Conservation (phyloP, 2,113 vertebrate genomes). For the Platichthys stellatus region DNA sequence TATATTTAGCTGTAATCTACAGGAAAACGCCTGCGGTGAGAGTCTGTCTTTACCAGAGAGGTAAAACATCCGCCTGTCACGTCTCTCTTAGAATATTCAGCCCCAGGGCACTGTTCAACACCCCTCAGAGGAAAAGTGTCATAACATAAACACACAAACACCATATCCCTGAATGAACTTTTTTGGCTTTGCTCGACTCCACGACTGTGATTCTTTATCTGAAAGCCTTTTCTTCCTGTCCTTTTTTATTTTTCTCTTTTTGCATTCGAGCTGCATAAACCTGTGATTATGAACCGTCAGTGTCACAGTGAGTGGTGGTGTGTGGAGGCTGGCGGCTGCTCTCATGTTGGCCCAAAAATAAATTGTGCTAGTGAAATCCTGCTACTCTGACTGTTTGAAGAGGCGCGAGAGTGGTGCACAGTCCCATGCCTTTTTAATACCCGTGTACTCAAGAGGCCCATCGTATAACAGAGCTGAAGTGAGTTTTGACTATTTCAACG, state of each 20-base stretch:
- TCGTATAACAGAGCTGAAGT: not conserved
- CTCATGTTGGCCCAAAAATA: constrained; percentile 29
- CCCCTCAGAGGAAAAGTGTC: constrained; percentile 32
- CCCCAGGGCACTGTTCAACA: constrained; percentile 28
- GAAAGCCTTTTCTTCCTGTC: constrained; percentile 1
- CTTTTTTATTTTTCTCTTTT: not conserved
- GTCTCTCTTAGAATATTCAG: constrained; percentile 13
- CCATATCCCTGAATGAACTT: not conserved
- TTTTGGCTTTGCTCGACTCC: not conserved
- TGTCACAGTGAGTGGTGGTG: not conserved
- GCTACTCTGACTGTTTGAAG: constrained; percentile 30
- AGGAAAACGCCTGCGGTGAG: constrained; percentile 38
- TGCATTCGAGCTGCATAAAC: constrained; percentile 16
- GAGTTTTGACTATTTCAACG: not conserved
- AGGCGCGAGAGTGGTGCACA: constrained; percentile 24
- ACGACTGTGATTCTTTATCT: not conserved
- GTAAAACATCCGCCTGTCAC: constrained; percentile 25
- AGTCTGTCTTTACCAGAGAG: constrained; percentile 18
- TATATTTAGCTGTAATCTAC: constrained; percentile 48
- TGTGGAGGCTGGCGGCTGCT: constrained; percentile 5
- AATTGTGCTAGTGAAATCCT: constrained; percentile 28
- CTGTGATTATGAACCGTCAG: constrained; percentile 36
- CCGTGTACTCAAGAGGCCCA: constrained; percentile 33
- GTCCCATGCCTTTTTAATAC: constrained; percentile 50
- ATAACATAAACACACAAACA: constrained; percentile 21